These are phyloP conservation scores for Telenomus remus DNA, from an alignment of 1,140 invertebrate species.

Conservation along the genomic window DNA sequence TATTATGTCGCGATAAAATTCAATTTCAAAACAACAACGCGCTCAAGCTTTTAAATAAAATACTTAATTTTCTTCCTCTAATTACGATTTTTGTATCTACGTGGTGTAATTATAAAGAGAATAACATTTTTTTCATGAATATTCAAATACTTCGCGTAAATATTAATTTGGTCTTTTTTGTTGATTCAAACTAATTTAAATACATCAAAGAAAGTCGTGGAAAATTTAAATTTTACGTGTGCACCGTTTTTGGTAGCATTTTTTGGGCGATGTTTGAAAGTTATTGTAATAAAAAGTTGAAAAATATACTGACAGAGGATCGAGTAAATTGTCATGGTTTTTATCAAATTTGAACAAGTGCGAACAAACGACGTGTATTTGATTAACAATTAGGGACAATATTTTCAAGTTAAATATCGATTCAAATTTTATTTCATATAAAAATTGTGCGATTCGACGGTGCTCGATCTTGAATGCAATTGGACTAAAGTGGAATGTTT, in stretches of 20 bases:
- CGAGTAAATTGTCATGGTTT: too few relatives aligned
- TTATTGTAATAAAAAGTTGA: too few relatives aligned
- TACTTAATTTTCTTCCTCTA: conserved; percentile 35
- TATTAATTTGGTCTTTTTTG: conserved; percentile 9
- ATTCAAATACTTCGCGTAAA: conserved; percentile 10
- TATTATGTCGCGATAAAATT: conserved; percentile 47
- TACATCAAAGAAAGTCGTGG: conserved; percentile 10
- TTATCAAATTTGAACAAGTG: too few relatives aligned
- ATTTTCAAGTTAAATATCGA: conserved; percentile 1
- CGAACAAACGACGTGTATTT: background rate
- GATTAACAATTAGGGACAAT: background rate
- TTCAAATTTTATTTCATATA: conserved; percentile 15
- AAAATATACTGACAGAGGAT: too few relatives aligned
- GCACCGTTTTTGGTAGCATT: too few relatives aligned
- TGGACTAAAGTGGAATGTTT: conserved; percentile 53
- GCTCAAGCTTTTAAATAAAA: conserved; percentile 40
- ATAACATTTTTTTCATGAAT: conserved; percentile 17
- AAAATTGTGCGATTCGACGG: conserved; percentile 18
- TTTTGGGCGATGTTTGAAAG: too few relatives aligned
- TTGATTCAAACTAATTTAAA: conserved; percentile 1
- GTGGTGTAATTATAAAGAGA: conserved; percentile 19
- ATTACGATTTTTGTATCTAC: conserved; percentile 34
- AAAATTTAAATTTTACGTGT: background rate
- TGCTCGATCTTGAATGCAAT: conserved; percentile 25
- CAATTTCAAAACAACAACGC: conserved; percentile 39